These are phyloP conservation scores for Kryphioiulus occultus DNA, from an alignment of 2,888 invertebrate genomes.

Conservation along the genomic window DNA sequence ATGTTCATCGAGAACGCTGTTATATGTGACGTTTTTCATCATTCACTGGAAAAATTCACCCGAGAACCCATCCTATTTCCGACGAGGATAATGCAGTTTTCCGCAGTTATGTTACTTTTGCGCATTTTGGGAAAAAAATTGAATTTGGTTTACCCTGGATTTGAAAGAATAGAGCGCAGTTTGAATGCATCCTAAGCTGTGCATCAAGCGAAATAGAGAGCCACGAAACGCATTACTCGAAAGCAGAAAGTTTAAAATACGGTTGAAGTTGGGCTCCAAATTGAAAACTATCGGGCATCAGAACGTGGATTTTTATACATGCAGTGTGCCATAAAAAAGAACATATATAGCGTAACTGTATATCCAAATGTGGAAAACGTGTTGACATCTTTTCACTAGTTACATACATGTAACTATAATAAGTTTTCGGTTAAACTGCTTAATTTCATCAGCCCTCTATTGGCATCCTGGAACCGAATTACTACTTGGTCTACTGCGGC, in stretches of 20 bases:
- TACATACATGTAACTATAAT: too few species aligned
- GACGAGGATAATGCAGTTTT: neutral
- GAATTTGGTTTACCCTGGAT: constrained; percentile 29
- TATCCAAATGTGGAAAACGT: neutral
- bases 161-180: neutral
- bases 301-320: constrained; percentile 15
- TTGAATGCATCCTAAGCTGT: neutral
- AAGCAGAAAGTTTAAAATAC: constrained; percentile 13
- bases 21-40: constrained; percentile 18
- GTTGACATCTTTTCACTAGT: too few species aligned
- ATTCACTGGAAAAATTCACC: neutral
- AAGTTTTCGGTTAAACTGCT: too few species aligned
- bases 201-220: neutral
- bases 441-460: too few species aligned
- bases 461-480: too few species aligned
- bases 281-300: constrained; percentile 23
- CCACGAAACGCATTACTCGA: constrained; percentile 17
- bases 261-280: neutral
- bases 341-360: too few species aligned
- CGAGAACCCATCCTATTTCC: constrained; percentile 10
- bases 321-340: neutral
- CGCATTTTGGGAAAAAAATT: constrained; percentile 32
- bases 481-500: too few species aligned
- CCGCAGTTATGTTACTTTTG: constrained; percentile 32
- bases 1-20: neutral